Evolutionary conservation across 2,888 invertebrate species (phyloP), one percentile per base, ranked within the genome.

Genomic region (Chloromyia formosa): DNA sequence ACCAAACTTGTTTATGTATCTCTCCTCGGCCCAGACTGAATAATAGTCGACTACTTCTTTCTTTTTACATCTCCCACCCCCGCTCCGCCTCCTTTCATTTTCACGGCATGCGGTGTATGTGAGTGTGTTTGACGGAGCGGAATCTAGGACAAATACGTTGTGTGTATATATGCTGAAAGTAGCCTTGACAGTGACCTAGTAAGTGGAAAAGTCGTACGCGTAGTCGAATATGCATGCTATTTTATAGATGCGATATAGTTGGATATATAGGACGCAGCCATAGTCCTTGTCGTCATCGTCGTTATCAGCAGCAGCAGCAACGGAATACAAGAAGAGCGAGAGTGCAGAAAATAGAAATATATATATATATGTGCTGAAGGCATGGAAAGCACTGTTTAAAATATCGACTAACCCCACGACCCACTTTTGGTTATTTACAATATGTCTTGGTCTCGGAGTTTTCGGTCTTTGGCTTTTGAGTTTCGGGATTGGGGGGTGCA

Each of bases 101-200:
- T 35, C 27, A 35, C 27, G 27, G 27, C 27, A 7, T 35, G 27
- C 27, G 27, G 27, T 35, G 7, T 35, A 35, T 35, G 27, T 7
- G 27, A 35, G 27, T 35, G 27, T 35, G 27, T 35, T 35, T 35
- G 27, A 35, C 27, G 27, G 7, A 35, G 27, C 27, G 27, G 27
- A 35, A 35, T 35, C 27, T 49, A n/a, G 49, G 49, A 49, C 49
- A 7, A 35, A 35, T 35, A 35, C 27, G 27, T 35, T 27, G n/a
- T n/a, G n/a, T n/a, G 61, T 27, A 35, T 7, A n/a, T 20, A 22
- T 62, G 62, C 77, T 76, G 76, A 76, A 77, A 79, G 79, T 77
- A 80, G 79, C 81, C 81, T 81, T 81, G 81, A 80, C 81, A 81
- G 80, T 81, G 81, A 81, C 81, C 80, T 79, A 81, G 79, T 77